A percentile compares a stretch with the other conserved stretches of the same genome.
These are phyloP conservation scores for Brachionus angularis DNA, from an alignment of 1,140 invertebrate genomes.

Conservation along the genomic window DNA sequence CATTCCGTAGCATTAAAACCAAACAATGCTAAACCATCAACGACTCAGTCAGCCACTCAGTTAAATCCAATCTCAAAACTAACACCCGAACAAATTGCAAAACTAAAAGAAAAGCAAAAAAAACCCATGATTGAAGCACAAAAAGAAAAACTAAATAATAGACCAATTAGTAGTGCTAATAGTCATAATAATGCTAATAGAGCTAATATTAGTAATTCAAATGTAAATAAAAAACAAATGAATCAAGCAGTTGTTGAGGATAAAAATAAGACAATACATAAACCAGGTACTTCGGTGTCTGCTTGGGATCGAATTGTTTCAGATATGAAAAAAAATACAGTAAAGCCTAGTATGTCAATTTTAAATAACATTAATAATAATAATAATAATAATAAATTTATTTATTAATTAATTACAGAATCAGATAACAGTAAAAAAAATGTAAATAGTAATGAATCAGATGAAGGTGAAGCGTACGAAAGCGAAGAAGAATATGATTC, in stretches of 20 bases:
- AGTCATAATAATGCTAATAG: not conserved
- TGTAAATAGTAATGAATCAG: slow-evolving; percentile 32
- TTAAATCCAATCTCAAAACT: not conserved
- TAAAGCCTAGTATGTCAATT: not conserved
- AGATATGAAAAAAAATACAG: slow-evolving; percentile 42
- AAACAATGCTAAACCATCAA: not conserved
- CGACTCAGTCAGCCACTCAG: not conserved
- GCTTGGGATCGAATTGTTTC: slow-evolving; percentile 36
- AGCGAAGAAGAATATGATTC: slow-evolving; percentile 43
- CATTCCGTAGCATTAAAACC: not conserved
- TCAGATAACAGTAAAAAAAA: not conserved
- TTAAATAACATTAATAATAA: too few species aligned
- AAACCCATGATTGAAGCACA: not conserved
- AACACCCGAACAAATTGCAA: slow-evolving; percentile 41
- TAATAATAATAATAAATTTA: too few species aligned
- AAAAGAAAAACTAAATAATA: not conserved
- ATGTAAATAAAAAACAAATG: not conserved
- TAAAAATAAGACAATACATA: slow-evolving; percentile 1
- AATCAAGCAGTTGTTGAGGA: too few species aligned
- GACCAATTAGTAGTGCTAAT: not conserved
- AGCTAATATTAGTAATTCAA: not conserved
- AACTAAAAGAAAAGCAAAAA: slow-evolving; percentile 34
- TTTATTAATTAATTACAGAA: too few species aligned
- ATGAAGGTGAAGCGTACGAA: slow-evolving; percentile 24
- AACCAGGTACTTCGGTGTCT: not conserved